Conservation (phyloP, 2,888 invertebrate genomes). For the Vesta saturnalis region DNA sequence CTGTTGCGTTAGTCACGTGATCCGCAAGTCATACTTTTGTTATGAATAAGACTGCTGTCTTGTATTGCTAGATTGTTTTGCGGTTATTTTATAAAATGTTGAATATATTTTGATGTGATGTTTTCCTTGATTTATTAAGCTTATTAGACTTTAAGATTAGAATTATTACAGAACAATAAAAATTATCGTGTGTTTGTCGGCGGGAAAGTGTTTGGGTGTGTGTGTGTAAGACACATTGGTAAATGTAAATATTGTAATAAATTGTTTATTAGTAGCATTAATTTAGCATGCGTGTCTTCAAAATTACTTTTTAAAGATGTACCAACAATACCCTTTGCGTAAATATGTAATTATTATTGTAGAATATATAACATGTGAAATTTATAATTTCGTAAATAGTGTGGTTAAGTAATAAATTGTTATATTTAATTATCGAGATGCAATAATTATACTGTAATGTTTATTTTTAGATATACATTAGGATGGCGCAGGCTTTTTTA, state of each 20-base stretch:
- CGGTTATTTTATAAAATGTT: not conserved
- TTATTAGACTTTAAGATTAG: not conserved
- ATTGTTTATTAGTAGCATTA: too few species aligned
- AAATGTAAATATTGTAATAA: not conserved
- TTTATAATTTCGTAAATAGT: too few species aligned
- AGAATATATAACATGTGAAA: too few species aligned
- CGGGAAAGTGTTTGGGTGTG: not conserved
- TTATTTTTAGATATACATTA: not conserved
- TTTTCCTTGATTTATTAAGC: not conserved
- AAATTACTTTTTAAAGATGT: not conserved
- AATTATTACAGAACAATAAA: not conserved
- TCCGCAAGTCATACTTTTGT: not conserved
- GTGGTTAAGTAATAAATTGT: too few species aligned
- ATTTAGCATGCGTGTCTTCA: too few species aligned
- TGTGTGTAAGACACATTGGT: not conserved
- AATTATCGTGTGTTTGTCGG: not conserved
- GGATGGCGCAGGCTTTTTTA: not conserved
- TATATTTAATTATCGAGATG: too few species aligned
- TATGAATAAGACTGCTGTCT: not conserved
- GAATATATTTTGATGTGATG: not conserved
- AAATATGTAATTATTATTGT: too few species aligned
- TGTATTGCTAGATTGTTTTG: not conserved
- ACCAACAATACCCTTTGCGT: too few species aligned
- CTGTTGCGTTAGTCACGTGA: not conserved
- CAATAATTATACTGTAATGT: too few species aligned